phyloP scores from a whole-genome alignment of 2,113 vertebrate species.

The Xiphophorus couchianus region DNA sequence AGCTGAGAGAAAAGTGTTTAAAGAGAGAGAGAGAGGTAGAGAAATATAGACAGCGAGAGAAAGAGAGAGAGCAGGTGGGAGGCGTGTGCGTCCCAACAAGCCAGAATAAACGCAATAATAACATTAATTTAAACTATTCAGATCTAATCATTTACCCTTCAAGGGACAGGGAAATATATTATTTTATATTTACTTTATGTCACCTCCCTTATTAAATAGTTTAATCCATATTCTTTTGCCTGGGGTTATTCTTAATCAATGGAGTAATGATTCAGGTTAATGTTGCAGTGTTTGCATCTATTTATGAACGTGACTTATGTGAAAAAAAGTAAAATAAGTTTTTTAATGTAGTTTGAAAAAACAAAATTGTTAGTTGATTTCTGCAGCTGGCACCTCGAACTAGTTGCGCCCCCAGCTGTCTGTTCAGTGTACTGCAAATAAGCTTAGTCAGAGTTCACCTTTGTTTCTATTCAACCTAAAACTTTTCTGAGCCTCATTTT shows the following conservation, averaged over 20 bases:
- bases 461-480: too few species aligned
- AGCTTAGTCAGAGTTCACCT: background rate
- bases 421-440: conserved; percentile 34
- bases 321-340: background rate
- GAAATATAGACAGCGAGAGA: conserved; percentile 36
- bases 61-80: conserved; percentile 36
- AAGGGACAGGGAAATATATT: too few species aligned
- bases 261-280: background rate
- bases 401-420: conserved; percentile 79
- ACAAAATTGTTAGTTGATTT: background rate
- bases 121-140: background rate
- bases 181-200: background rate
- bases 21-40: conserved; percentile 23
- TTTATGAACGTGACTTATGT: background rate
- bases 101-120: background rate
- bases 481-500: background rate
- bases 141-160: too few species aligned
- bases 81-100: conserved; percentile 40
- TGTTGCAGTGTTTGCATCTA: background rate
- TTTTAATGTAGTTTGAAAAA: background rate
- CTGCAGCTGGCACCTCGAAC: conserved; percentile 35
- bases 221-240: background rate
- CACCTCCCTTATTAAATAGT: background rate
- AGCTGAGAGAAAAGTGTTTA: conserved; percentile 73
- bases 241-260: background rate